A percentile compares a stretch with the other conserved stretches of the same genome.
These are phyloP conservation scores for Ariopsis seemanni DNA, from an alignment of 2,113 vertebrate species.

Conservation along the genomic window DNA sequence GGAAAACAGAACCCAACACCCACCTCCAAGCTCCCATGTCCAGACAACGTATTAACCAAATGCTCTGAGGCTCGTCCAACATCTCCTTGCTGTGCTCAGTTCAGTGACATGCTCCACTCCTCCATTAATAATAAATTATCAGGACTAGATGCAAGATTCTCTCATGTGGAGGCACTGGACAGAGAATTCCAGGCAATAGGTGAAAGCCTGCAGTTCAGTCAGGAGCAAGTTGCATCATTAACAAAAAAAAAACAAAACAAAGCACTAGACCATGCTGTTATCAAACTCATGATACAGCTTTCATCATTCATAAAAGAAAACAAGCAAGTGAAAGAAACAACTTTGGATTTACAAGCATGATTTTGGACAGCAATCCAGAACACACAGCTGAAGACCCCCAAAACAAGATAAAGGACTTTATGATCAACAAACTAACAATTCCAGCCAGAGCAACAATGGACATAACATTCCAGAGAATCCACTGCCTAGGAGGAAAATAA, in stretches of 20 bases:
- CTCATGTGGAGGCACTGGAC: not conserved
- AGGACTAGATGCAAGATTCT: not conserved
- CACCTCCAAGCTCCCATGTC: not conserved
- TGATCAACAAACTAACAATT: not conserved
- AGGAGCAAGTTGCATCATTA: not conserved
- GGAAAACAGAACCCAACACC: not conserved
- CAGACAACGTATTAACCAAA: not conserved
- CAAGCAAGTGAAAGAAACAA: conserved; percentile 32
- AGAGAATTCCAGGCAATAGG: not conserved
- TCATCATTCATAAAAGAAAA: conserved; percentile 12
- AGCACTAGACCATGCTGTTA: not conserved
- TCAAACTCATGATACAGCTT: not conserved
- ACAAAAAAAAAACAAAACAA: conserved; percentile 2
- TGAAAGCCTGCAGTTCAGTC: not conserved
- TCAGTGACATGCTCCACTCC: conserved; percentile 2
- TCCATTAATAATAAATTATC: conserved; percentile 4
- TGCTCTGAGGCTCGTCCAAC: not conserved
- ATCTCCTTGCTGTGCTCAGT: not conserved
- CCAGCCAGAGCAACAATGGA: not conserved
- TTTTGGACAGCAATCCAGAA: conserved; percentile 8
- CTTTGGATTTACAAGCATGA: conserved; percentile 10
- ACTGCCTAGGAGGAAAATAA: not conserved
- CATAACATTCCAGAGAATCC: too few relatives aligned
- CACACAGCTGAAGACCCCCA: not conserved
- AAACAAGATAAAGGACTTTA: not conserved